Evolutionary conservation across 1,140 invertebrate species (phyloP), one percentile per base, ranked within the genome.

Genomic region (Yoshiicerus persimilis): DNA sequence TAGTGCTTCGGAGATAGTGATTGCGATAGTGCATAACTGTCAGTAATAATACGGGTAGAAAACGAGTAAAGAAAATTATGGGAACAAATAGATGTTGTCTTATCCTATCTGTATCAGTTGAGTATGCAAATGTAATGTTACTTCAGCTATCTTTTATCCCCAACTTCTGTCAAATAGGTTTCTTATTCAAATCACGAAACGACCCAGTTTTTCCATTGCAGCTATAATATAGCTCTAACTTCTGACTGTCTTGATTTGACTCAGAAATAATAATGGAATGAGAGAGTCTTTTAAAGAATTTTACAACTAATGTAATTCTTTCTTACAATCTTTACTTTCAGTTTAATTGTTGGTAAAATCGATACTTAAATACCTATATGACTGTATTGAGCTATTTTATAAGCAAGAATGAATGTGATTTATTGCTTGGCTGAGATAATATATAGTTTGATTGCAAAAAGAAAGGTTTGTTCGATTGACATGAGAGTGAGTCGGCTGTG

Each of bases 1-100:
- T 80, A 80, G 75, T 80, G 75, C 16, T 80, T 80, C 75, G 75
- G 75, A 80, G 75, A 80, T 80, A 36, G 20, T n/a, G 32, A 80
- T 70, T 23, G 75, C 38, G 75, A 80, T 80, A 70, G 25, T 70
- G 30, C 30, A 70, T 70, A 30, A 16, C 66, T 70, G 30, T 70
- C 66, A 70, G 25, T 70, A 80, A 80, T 80, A 80, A 80, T 80
- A 80, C 75, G 75, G 75, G 75, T 80, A 80, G 75, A 80, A n/a
- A 38, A 80, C 75, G 66, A 70, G 13, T 16, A 36, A 32, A 80
- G 75, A 80, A 32, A 80, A 80, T 80, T 36, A 80, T 80, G 75
- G 75, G 75, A 80, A 80, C 30, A 36, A 80, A 36, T 38, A 80
- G 75, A 80, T 80, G 75, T 80, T 80, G 75, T 80, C 75, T 80